Percentiles rank a stretch among this genome's conserved stretches.
Conservation (phyloP, 2,113 vertebrate species). For the Piaya cayana region DNA sequence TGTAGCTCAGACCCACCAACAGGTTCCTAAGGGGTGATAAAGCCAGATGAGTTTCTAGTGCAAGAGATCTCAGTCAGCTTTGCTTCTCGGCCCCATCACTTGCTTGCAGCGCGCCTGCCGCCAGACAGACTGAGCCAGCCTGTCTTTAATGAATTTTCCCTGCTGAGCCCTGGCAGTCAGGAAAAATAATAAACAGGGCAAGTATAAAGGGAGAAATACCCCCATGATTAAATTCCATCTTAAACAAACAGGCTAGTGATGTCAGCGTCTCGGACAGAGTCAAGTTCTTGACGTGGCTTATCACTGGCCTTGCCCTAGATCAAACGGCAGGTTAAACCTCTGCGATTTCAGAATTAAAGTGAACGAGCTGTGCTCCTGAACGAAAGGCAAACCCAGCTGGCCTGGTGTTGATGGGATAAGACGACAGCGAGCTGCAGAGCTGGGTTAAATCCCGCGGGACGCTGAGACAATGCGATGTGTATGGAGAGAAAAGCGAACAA, state of each 20-base stretch:
- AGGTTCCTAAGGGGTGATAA: not conserved
- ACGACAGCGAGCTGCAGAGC: not conserved
- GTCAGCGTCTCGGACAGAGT: constrained; percentile 61
- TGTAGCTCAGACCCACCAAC: not conserved
- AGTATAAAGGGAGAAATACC: constrained; percentile 28
- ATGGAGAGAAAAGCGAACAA: no score
- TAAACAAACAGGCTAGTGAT: constrained; percentile 71
- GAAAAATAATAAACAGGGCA: constrained; percentile 16
- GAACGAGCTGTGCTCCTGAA: constrained; percentile 21
- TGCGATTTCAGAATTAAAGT: constrained; percentile 1
- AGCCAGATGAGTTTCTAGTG: not conserved
- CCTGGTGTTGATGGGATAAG: not conserved
- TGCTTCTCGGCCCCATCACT: not conserved
- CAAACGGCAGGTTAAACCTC: constrained; percentile 38
- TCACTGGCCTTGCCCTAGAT: constrained; percentile 33
- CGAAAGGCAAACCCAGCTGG: constrained; percentile 31
- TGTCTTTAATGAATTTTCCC: constrained; percentile 20
- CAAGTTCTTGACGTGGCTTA: constrained; percentile 45
- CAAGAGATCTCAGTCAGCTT: not conserved
- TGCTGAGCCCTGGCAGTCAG: not conserved
- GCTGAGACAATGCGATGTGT: fast-evolving
- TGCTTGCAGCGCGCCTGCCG: not conserved
- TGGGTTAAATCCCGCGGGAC: not conserved
- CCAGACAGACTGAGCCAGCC: not conserved
- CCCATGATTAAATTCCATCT: constrained; percentile 65